Percentiles rank a stretch among this genome's conserved stretches.
phyloP scores from a whole-genome alignment of 2,888 invertebrate species.

The Tridacna crocea region DNA sequence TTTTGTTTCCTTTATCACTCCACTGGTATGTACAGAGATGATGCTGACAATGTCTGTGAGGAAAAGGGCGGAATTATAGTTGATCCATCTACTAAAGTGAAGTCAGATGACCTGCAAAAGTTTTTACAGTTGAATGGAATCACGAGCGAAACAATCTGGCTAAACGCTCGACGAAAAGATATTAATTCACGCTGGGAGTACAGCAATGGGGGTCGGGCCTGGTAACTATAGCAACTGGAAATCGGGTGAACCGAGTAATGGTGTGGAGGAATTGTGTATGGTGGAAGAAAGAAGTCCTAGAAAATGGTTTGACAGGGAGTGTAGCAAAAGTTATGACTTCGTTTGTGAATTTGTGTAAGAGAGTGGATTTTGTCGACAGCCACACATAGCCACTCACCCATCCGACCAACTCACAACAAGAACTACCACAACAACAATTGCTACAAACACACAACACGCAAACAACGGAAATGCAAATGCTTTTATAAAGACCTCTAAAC shows the following conservation, averaged over 20 bases:
- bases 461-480: too few species aligned
- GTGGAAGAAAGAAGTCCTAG: too few species aligned
- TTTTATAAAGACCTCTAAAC: too few species aligned
- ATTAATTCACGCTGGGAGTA: neutral
- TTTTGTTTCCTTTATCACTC: neutral
- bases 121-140: neutral
- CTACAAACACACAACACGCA: too few species aligned
- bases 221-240: neutral
- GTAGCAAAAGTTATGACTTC: too few species aligned
- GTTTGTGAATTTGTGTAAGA: too few species aligned
- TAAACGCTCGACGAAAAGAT: neutral
- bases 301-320: too few species aligned
- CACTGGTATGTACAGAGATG: neutral
- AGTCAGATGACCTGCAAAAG: neutral
- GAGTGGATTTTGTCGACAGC: too few species aligned
- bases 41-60: neutral
- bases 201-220: neutral
- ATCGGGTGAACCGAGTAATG: neutral
- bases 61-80: neutral
- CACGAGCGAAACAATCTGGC: neutral
- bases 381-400: too few species aligned
- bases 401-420: too few species aligned
- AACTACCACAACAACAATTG: too few species aligned
- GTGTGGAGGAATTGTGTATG: neutral
- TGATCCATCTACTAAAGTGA: neutral